Evolutionary conservation across 2,113 vertebrate genomes (phyloP).

Genomic region (Macrotis lagotis): DNA sequence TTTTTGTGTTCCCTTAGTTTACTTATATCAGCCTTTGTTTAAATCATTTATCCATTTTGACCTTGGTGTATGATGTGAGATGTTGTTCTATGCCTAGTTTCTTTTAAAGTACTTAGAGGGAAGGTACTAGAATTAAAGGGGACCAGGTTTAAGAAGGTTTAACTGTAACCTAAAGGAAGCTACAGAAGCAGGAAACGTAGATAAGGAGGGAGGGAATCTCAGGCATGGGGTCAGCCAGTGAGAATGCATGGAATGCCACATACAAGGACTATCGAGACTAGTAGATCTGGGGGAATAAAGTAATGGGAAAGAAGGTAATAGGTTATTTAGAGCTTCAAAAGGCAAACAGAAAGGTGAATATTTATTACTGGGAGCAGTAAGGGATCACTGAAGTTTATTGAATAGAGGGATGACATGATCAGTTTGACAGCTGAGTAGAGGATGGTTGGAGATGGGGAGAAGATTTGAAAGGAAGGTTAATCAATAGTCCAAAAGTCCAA

Average conservation of each 20-base stretch:
- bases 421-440: not conserved
- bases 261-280: not conserved
- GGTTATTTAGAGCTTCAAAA: not conserved
- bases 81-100: too few relatives aligned
- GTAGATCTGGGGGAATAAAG: not conserved
- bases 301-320: not conserved
- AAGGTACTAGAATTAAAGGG: too few relatives aligned
- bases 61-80: too few relatives aligned
- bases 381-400: not conserved
- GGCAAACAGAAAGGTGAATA: not conserved
- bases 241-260: not conserved
- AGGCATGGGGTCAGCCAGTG: not conserved
- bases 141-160: too few relatives aligned
- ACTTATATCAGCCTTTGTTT: too few relatives aligned
- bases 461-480: not conserved
- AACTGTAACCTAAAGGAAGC: too few relatives aligned
- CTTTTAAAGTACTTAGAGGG: too few relatives aligned
- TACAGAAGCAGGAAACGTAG: too few relatives aligned
- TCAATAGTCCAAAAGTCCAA: not conserved
- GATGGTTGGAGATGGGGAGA: not conserved
- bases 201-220: not conserved
- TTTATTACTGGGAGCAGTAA: not conserved
- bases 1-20: too few relatives aligned
- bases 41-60: too few relatives aligned
- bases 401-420: not conserved